These are phyloP conservation scores for Agrochola lota DNA, from an alignment of 2,888 invertebrate genomes.

Conservation along the genomic window DNA sequence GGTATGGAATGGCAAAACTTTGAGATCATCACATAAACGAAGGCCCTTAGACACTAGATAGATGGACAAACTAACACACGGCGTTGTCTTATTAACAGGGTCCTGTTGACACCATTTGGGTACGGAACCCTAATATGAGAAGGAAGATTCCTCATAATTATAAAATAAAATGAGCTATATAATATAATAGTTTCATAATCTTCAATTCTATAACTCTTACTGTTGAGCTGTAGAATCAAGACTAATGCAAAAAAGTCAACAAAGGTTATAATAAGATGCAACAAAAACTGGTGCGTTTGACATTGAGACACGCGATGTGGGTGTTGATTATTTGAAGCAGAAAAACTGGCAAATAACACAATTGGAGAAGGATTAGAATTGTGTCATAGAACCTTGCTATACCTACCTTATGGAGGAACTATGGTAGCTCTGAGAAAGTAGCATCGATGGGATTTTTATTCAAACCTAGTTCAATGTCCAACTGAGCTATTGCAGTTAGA, in stretches of 20 bases:
- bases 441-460: not conserved
- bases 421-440: not conserved
- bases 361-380: slow-evolving; percentile 7
- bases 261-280: slow-evolving; percentile 23
- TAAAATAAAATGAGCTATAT: not conserved
- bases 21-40: not conserved
- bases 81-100: no score
- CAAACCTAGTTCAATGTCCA: not conserved
- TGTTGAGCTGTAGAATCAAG: not conserved
- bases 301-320: slow-evolving; percentile 60
- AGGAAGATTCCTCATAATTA: not conserved
- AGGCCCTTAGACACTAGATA: not conserved
- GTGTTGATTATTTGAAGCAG: slow-evolving; percentile 43
- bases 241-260: not conserved
- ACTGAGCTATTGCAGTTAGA: not conserved
- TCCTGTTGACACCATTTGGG: not conserved
- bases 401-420: no score
- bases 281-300: slow-evolving; percentile 32
- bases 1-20: slow-evolving; percentile 1
- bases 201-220: not conserved
- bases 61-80: not conserved
- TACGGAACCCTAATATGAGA: not conserved
- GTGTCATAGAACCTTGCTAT: slow-evolving; percentile 10
- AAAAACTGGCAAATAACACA: slow-evolving; percentile 38
- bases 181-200: not conserved